Conservation (phyloP, 2,888 invertebrate genomes). For the Epirrita christyi region DNA sequence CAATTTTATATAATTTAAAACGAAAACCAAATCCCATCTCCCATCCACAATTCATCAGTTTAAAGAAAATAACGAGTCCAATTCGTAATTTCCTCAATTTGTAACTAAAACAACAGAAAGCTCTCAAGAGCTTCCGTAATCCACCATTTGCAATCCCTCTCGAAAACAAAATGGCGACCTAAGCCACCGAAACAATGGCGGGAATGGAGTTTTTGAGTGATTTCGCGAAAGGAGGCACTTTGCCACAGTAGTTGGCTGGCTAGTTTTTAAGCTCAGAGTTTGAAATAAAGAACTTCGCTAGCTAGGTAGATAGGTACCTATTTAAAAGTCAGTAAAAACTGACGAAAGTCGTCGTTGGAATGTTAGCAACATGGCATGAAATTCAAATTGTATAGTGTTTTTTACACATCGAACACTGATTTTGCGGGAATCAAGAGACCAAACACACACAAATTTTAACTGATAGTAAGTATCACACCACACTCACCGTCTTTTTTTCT, state of each 20-base stretch:
- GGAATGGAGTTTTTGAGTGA: constrained; percentile 36
- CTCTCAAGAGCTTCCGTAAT: constrained; percentile 26
- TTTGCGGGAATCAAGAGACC: no score
- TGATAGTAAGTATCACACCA: no score
- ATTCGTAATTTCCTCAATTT: constrained; percentile 2
- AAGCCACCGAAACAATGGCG: constrained; percentile 30
- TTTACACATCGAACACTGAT: no score
- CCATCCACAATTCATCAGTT: not conserved
- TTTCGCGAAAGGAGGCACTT: constrained; percentile 31
- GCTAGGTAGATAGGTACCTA: not conserved
- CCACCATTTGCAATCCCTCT: constrained; percentile 41
- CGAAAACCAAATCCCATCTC: not conserved
- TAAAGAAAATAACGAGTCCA: constrained; percentile 2
- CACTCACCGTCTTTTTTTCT: no score
- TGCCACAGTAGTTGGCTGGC: constrained; percentile 21
- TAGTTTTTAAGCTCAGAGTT: no score
- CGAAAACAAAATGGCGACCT: constrained; percentile 41
- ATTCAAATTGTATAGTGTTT: no score
- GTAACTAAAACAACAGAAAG: constrained; percentile 28
- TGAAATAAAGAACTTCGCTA: not conserved
- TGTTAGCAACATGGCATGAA: no score
- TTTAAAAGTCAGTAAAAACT: no score
- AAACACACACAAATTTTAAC: no score
- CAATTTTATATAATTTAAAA: not conserved
- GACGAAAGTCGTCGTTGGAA: no score